Evolutionary conservation across 2,888 invertebrate genomes (phyloP), one percentile per base, ranked within the genome.

Genomic region (Cylloceria caligata): DNA sequence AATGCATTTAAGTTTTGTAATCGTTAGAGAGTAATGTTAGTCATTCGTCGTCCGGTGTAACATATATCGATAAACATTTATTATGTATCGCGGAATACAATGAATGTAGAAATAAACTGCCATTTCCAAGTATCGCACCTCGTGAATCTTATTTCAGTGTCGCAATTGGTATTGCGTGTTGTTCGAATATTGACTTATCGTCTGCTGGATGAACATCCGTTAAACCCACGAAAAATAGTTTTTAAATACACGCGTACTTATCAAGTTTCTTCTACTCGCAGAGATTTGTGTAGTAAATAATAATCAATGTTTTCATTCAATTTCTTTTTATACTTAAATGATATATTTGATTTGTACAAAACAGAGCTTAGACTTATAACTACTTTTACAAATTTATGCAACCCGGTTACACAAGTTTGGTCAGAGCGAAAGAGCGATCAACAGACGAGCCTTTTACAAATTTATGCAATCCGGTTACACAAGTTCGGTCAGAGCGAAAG

Each of bases 381-480:
- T 57, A 42, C 55, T 45, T 77, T 73, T 69, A 69, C 36, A 73
- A 52, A 36, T n/a, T 67, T 21, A 30, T 49, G 1, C 19, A 34
- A 4, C 34, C 27, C 16, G 39, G 27, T 1, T 47, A 27, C 0
- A 11, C 3, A 16, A 57, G 52, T 3, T 30, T 5, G 39, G 9
- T 21, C 1, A 16, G 0, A 11, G 16, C 34, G 2, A 13, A 16
- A 3, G 19, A 57, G 11, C 1, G 0, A 42, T 95, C 90, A 97
- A 90, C 98, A 98, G 75, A 99, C n/a, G n/a, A n/a, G n/a, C n/a
- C 55, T 45, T 77, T 73, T 69, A 69, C 36, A 73, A 52, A 36
- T n/a, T 67, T 21, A 30, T 49, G 1, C 19, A 34, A 4, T 21
- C 27, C 16, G 39, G 27, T 1, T 47, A 27, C 0, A 11, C 3